phyloP scores from a whole-genome alignment of 1,140 invertebrate genomes.

The Aphelenchoides besseyi region DNA sequence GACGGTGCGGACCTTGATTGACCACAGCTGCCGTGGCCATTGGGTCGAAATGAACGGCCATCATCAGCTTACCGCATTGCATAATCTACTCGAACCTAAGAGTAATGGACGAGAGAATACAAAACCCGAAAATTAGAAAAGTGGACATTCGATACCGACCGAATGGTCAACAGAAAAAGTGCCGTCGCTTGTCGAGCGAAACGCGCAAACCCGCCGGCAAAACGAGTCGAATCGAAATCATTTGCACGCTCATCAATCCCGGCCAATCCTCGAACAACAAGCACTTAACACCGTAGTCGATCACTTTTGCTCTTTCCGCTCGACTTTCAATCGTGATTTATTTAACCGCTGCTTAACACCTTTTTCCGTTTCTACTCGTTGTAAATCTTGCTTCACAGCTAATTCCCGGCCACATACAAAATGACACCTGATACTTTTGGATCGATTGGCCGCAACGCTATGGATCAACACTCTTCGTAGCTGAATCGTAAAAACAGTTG shows the following conservation, averaged over 20 bases:
- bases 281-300: background rate
- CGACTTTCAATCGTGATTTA: background rate
- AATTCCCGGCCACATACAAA: conserved; percentile 5
- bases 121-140: background rate
- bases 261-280: conserved; percentile 1
- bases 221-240: no score
- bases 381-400: conserved; percentile 1
- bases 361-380: background rate
- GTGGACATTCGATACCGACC: background rate
- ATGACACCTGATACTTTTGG: background rate
- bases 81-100: background rate
- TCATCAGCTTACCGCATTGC: background rate
- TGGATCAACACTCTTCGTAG: background rate
- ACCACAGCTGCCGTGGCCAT: background rate
- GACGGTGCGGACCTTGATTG: background rate
- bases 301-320: background rate
- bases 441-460: background rate
- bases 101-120: background rate
- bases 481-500: background rate
- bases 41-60: background rate
- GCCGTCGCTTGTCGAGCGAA: background rate
- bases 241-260: background rate
- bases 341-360: conserved; percentile 14
- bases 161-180: background rate
- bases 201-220: background rate